Base-by-base conservation (phyloP, 1,140 invertebrate genomes). In the Ceratitis capitata region DNA sequence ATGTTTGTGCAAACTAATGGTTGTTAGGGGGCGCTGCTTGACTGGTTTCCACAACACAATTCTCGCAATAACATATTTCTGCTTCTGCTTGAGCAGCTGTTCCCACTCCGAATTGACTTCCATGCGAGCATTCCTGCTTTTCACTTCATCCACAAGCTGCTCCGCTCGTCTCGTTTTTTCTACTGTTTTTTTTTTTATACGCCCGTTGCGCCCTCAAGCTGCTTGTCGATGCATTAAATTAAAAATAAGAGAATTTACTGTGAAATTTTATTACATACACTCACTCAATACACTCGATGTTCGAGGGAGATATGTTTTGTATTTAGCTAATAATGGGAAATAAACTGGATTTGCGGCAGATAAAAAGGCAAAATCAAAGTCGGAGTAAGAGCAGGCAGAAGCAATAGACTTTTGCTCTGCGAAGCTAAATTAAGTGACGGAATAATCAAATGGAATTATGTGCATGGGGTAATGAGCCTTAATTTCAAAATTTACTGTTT, bases 261-360 rank as follows among this genome's bases (percentile, higher is more conserved):
- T 45, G 69, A 78, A 78, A 78, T 78, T 78, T 47, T 26, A 78
- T 47, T 78, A 78, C 42, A n/a, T n/a, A n/a, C n/a, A n/a, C n/a
- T n/a, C n/a, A 26, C n/a, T 78, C 69, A 78, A 47, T 47, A 45
- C 69, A 78, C n/a, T 78, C 39, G 39, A 45, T 45, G 69, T 10
- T n/a, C n/a, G n/a, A n/a, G n/a, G n/a, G 9, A 78, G 69, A 78
- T 42, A 78, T 78, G 69, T 78, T 78, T 78, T 47, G 69, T 78
- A 42, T 47, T 78, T 78, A 78, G 69, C 69, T 47, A 78, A 47
- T 78, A 78, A 78, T 45, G 69, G 39, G n/a, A 78, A 78, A 78
- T 78, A 78, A 45, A 78, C 69, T 32, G 39, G 42, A 45, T 78
- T 78, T 78, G 69, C 35, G 69, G 39, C 39, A 78, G 39, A 78